phyloP scores from a whole-genome alignment of 1,140 invertebrate species.

The Drosophila subpulchrella region DNA sequence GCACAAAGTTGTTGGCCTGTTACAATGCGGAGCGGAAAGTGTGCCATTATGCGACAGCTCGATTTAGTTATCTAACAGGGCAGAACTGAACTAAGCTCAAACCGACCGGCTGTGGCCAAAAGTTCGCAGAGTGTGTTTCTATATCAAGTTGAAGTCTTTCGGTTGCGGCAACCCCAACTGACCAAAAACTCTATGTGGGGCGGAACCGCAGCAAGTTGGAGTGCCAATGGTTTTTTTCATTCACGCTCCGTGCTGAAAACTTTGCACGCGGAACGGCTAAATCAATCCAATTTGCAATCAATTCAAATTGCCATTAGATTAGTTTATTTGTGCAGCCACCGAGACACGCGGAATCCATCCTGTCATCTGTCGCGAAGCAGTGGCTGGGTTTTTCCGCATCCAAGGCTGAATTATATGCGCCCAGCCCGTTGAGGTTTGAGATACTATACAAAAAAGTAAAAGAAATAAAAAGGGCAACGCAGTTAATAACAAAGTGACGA shows the following conservation, averaged over 20 bases:
- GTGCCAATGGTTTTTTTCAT: conserved; percentile 41
- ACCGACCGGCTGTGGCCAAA: conserved; percentile 53
- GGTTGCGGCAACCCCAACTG: conserved; percentile 40
- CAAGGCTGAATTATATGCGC: conserved; percentile 62
- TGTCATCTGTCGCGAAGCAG: conserved; percentile 62
- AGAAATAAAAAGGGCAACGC: conserved; percentile 47
- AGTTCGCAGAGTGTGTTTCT: conserved; percentile 54
- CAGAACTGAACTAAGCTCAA: conserved; percentile 21
- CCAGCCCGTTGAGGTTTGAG: conserved; percentile 9
- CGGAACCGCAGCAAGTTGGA: conserved; percentile 61
- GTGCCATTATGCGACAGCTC: conserved; percentile 69
- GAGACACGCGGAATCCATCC: conserved; percentile 38
- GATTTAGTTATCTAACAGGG: conserved; percentile 68
- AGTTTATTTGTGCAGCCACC: conserved; percentile 68
- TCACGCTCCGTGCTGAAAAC: conserved; percentile 36
- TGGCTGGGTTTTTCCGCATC: conserved; percentile 63
- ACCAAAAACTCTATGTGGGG: conserved; percentile 44
- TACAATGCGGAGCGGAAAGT: conserved; percentile 72
- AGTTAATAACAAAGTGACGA: conserved; percentile 79
- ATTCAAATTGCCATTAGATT: conserved; percentile 82
- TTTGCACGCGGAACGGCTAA: conserved; percentile 57
- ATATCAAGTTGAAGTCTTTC: conserved; percentile 52
- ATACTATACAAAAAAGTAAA: conserved; percentile 12
- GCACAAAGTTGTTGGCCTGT: conserved; percentile 9
- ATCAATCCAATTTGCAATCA: conserved; percentile 80